These are phyloP conservation scores for Phalacrocorax aristotelis DNA, from an alignment of 2,113 vertebrate genomes.

Conservation along the genomic window DNA sequence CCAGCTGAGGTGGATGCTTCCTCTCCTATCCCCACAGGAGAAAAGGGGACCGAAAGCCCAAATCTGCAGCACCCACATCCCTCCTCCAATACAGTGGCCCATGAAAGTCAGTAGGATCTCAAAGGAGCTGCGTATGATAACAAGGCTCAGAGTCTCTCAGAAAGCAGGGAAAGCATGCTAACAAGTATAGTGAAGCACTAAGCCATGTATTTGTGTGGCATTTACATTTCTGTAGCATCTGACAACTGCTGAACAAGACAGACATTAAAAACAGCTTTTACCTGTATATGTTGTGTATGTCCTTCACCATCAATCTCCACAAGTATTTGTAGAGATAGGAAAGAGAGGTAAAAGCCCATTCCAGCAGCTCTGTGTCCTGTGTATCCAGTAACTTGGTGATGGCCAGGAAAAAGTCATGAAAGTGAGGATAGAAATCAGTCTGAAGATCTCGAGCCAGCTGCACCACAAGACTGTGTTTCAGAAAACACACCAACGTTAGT, in stretches of 20 bases:
- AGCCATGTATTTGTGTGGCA: neutral
- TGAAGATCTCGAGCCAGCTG: conserved; percentile 96
- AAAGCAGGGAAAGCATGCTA: neutral
- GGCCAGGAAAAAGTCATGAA: conserved; percentile 88
- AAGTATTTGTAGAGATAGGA: conserved; percentile 97
- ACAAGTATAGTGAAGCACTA: neutral
- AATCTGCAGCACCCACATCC: neutral
- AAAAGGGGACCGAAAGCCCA: neutral
- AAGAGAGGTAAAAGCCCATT: conserved; percentile 93
- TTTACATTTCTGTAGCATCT: neutral
- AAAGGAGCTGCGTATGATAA: neutral
- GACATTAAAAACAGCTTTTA: conserved; percentile 31
- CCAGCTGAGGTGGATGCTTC: neutral
- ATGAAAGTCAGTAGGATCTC: neutral
- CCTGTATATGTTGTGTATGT: conserved; percentile 93
- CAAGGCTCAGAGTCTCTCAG: neutral
- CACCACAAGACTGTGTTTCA: conserved; percentile 85
- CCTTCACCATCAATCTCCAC: conserved; percentile 95
- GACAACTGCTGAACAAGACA: neutral
- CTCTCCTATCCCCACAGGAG: neutral
- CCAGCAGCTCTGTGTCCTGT: conserved; percentile 90
- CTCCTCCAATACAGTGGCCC: neutral
- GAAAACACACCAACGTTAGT: neutral
- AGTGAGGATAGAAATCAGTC: conserved; percentile 95
- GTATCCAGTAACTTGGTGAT: conserved; percentile 90